Base-by-base conservation (phyloP, 2,797 vertebrate species). In the Hoplostethus atlanticus region DNA sequence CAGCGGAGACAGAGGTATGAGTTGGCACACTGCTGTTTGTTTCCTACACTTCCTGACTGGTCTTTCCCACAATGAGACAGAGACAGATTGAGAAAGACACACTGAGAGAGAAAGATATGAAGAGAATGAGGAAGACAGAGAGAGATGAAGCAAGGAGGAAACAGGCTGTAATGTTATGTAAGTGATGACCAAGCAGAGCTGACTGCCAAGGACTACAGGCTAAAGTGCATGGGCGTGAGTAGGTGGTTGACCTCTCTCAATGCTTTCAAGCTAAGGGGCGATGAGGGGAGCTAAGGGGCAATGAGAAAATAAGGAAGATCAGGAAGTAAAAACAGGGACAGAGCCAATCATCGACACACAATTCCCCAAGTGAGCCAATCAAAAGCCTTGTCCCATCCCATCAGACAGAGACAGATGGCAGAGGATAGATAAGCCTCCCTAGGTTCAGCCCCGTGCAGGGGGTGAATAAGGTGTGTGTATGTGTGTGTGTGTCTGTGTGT, bases 391-490 rank as follows among this genome's bases (percentile, higher is more conserved):
- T 21, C 21, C 21, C 71, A 64, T 71, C 85, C 84, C 72, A 72
- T 42, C 50, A 69, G 77, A 78, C 86, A 71, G 83, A 86, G 81
- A 89, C 91, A 92, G 91, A 91, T 90, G 89, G 91, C 34, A 12
- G 57, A 83, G 84, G 80, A 73, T 63, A 84, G 82, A 85, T 90
- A 85, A 91, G 89, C 84, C 52, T 81, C 38, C 17, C 56, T 64
- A 59, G 67, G 76, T 87, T 81, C 63, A 72, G 28, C 69, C 59
- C 56, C 50, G 67, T 79, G 74, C 80, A 72, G 68, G 72, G 79
- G 74, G 71, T 64, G 53, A 72, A 72, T 76, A 66, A 73, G 62
- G 60, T 36, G 16, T 34, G 55, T 77, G 51, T 31, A 25, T 62
- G 62, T 54, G 6, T 40, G 10, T 30, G 56, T 66, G 61, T 50